Conservation (phyloP, 2,797 vertebrate species). For the Champsocephalus gunnari region DNA sequence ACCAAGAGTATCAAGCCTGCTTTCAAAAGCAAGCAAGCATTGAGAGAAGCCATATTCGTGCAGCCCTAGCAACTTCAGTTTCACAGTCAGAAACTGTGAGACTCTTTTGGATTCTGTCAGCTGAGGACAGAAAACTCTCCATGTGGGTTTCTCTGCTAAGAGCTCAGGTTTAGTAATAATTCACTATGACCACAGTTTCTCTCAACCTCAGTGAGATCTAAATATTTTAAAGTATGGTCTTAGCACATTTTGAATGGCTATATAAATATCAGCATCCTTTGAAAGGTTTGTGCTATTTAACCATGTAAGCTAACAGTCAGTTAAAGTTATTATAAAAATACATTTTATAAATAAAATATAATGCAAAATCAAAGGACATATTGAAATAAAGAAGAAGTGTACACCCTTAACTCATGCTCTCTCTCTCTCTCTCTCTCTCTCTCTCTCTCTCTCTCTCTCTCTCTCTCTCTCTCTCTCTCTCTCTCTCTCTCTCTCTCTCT, state of each 20-base stretch:
- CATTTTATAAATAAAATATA: not conserved
- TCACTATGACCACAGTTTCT: constrained; percentile 32
- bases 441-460: not conserved
- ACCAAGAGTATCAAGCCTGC: constrained; percentile 52
- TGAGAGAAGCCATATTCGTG: constrained; percentile 32
- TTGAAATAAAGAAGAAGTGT: constrained; percentile 17
- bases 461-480: constrained; percentile 4
- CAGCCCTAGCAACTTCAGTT: constrained; percentile 40
- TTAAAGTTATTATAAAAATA: constrained; percentile 4
- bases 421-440: constrained; percentile 1
- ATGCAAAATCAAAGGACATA: constrained; percentile 5
- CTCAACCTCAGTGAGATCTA: constrained; percentile 15
- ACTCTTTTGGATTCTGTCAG: constrained; percentile 32
- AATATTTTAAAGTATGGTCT: constrained; percentile 8
- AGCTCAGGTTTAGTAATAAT: constrained; percentile 48
- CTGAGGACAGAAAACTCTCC: constrained; percentile 40
- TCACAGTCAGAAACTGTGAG: constrained; percentile 32
- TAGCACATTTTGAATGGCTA: constrained; percentile 7
- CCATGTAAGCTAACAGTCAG: constrained; percentile 1
- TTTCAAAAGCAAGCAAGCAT: constrained; percentile 17
- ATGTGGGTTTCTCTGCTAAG: constrained; percentile 23
- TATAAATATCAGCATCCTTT: constrained; percentile 38
- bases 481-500: not conserved
- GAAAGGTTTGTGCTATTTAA: constrained; percentile 22
- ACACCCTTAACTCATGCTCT: constrained; percentile 8